Conservation (phyloP, 2,888 invertebrate species). For the Phengaris arion region DNA sequence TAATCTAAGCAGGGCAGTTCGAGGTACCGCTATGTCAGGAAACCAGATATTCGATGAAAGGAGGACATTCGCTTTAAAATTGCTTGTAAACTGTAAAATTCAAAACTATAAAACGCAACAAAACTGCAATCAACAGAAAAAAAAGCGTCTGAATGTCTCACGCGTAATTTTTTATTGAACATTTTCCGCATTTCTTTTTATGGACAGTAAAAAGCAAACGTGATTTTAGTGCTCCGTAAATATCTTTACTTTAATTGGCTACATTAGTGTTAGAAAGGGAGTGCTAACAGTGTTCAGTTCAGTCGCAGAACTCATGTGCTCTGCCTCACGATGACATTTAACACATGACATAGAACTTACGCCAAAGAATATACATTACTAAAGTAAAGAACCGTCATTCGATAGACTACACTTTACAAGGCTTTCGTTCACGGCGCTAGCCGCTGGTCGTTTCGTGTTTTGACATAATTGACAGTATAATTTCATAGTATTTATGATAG, state of each 20-base stretch:
- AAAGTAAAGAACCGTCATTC: too few relatives aligned
- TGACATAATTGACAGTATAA: too few relatives aligned
- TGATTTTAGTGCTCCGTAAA: background rate
- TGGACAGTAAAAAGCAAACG: background rate
- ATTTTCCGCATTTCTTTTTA: background rate
- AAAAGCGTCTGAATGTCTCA: too few relatives aligned
- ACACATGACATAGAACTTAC: too few relatives aligned
- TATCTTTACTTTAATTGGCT: background rate
- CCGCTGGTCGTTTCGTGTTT: too few relatives aligned
- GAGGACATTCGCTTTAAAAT: background rate
- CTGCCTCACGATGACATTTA: background rate
- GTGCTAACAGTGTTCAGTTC: background rate
- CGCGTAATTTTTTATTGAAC: background rate
- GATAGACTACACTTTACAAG: too few relatives aligned
- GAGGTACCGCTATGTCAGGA: background rate
- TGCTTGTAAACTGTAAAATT: background rate
- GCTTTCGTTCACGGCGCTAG: too few relatives aligned
- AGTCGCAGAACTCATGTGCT: background rate
- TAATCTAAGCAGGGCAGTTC: background rate
- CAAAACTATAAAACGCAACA: background rate
- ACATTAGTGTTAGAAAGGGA: background rate
- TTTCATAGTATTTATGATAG: too few relatives aligned
- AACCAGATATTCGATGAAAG: background rate
- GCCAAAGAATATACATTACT: too few relatives aligned
- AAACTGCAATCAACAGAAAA: background rate